Percentiles rank a stretch among this genome's conserved stretches.
Conservation (phyloP, 1,140 invertebrate species). For the Pseudomyrmex sp. region DNA sequence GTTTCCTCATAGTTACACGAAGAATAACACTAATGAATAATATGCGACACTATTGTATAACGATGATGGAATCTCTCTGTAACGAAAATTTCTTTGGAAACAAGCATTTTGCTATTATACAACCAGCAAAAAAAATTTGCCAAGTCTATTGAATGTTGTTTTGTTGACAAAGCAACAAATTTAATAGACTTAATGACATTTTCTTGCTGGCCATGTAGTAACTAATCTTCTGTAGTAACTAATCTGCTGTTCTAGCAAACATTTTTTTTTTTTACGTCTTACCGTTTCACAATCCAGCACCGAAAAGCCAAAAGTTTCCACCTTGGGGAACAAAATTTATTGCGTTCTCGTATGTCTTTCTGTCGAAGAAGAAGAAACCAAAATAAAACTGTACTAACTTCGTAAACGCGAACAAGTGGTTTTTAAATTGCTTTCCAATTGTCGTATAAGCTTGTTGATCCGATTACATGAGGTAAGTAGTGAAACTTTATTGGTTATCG, state of each 20-base stretch:
- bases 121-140: too few relatives aligned
- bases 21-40: not conserved
- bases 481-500: slow-evolving; percentile 54
- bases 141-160: too few relatives aligned
- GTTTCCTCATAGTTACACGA: not conserved
- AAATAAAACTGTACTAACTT: slow-evolving; percentile 13
- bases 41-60: not conserved
- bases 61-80: not conserved
- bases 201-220: too few relatives aligned
- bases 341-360: not conserved
- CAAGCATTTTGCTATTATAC: too few relatives aligned
- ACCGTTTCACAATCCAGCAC: not conserved
- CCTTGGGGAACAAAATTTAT: not conserved
- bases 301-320: not conserved
- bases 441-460: slow-evolving; percentile 39
- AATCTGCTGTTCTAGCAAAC: too few relatives aligned
- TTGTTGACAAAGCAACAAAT: too few relatives aligned
- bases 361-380: not conserved
- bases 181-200: too few relatives aligned
- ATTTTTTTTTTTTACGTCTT: too few relatives aligned
- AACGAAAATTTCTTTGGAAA: not conserved
- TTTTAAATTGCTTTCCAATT: slow-evolving; percentile 40
- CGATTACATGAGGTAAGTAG: slow-evolving; percentile 51
- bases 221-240: too few relatives aligned
- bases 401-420: slow-evolving; percentile 21